Conservation (phyloP, 2,113 vertebrate genomes). For the Pelusios castaneus region DNA sequence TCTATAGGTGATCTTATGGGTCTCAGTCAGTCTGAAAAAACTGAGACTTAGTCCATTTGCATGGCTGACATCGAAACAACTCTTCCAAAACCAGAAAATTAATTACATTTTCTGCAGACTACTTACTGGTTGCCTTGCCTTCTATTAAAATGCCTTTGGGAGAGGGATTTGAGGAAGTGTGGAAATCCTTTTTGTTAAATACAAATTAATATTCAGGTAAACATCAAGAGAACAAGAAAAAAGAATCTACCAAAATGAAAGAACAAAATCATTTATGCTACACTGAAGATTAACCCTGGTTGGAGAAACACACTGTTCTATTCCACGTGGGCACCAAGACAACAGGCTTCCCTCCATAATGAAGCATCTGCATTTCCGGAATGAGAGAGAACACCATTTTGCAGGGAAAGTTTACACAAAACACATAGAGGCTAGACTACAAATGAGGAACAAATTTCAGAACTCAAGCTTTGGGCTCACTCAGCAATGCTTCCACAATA, state of each 20-base stretch:
- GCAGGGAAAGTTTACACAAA: background rate
- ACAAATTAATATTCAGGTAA: constrained; percentile 6
- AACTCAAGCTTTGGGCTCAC: background rate
- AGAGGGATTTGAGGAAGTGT: background rate
- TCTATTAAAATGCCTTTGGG: background rate
- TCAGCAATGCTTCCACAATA: background rate
- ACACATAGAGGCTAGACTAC: background rate
- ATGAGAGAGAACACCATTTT: background rate
- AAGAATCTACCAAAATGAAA: background rate
- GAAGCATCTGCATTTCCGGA: background rate
- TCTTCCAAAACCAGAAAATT: background rate
- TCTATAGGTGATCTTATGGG: background rate
- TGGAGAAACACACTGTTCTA: background rate
- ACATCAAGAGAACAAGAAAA: background rate
- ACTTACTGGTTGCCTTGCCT: background rate
- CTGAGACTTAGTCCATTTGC: background rate
- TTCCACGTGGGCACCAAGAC: background rate
- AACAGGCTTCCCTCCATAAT: background rate
- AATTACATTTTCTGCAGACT: constrained; percentile 23
- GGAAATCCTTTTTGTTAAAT: constrained; percentile 37
- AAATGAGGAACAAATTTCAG: background rate
- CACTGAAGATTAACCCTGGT: background rate
- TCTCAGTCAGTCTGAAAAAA: background rate
- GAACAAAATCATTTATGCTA: background rate
- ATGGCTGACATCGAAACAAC: constrained; percentile 13